Evolutionary conservation across 2,797 vertebrate genomes (phyloP).

Genomic region (Hafferia zeledoni): DNA sequence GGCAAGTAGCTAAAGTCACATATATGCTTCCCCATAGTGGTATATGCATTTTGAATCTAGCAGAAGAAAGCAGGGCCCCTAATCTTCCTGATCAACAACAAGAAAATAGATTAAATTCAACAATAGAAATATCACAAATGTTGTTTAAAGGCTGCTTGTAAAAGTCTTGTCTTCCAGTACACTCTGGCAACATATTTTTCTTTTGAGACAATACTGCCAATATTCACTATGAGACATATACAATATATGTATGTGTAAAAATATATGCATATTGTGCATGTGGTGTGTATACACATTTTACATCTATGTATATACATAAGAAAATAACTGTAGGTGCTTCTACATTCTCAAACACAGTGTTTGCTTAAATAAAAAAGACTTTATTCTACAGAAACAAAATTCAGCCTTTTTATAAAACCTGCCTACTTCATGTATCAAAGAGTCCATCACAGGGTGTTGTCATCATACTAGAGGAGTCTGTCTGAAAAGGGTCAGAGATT

Average conservation of each 20-base stretch:
- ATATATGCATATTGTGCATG: background rate
- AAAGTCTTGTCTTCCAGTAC: background rate
- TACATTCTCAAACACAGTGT: background rate
- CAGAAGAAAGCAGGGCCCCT: background rate
- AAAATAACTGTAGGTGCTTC: background rate
- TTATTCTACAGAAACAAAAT: background rate
- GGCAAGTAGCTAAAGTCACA: background rate
- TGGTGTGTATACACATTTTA: background rate
- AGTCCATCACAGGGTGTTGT: fast-evolving
- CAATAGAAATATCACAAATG: background rate
- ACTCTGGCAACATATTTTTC: fast-evolving
- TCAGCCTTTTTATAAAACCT: background rate
- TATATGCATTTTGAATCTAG: background rate
- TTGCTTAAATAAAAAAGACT: background rate
- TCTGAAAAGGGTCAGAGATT: background rate
- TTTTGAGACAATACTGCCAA: background rate
- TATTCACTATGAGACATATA: background rate
- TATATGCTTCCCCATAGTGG: background rate
- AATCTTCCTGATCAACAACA: background rate
- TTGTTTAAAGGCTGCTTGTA: background rate
- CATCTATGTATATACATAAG: background rate
- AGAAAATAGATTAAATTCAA: background rate
- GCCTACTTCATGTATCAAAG: background rate
- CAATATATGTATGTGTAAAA: background rate
- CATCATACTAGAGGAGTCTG: background rate